Evolutionary conservation across 2,797 vertebrate species (phyloP), one percentile per base, ranked within the genome.

Genomic region (Arremon aurantiirostris): DNA sequence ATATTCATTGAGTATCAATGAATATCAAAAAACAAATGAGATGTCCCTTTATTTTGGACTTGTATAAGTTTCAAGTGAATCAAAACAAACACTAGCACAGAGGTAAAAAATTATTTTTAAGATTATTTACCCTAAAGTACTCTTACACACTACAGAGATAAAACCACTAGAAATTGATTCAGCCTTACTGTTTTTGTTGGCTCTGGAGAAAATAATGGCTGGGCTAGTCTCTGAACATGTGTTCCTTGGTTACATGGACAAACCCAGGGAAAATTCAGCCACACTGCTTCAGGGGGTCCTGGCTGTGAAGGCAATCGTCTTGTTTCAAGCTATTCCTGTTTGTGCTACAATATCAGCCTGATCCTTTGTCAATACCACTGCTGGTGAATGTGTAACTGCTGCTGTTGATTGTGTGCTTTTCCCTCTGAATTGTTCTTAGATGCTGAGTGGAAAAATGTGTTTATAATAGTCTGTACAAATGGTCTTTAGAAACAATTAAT

Each of bases 261-360:
- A 83, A 83, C 24, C 3, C 18, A 50, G 49, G 49, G 15, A 64
- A 75, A 94, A 93, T 55, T 64, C 22, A 69, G 44, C 82, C 44
- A 30, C 10, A 2, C 6, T 41, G 21, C 42, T 81, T 24, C 28
- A 56, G 39, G 24, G 10, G 9, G 17, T 77, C 56, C 35, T 35
- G n/a, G 22, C 21, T 69, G 17, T 34, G 59, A 82, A 69, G 28
- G 28, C 2, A 2, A 35, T 91, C 10, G 34, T 47, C 24, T 53
- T 72, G 20, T 83, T 94, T 78, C 44, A 63, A 22, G 24, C 23
- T 71, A 3, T 77, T 86, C 52, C 41, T 84, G 22, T 84, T 92
- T 42, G 34, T 2, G 0, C 23, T 39, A 5, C 1, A 2, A 0
- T 66, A 41, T 35, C 59, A 83, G 28, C 35, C 46, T 55, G n/a